A percentile compares a stretch with the other conserved stretches of the same genome.
Conservation (phyloP, 2,797 vertebrate genomes). For the Tarsius wallacei region DNA sequence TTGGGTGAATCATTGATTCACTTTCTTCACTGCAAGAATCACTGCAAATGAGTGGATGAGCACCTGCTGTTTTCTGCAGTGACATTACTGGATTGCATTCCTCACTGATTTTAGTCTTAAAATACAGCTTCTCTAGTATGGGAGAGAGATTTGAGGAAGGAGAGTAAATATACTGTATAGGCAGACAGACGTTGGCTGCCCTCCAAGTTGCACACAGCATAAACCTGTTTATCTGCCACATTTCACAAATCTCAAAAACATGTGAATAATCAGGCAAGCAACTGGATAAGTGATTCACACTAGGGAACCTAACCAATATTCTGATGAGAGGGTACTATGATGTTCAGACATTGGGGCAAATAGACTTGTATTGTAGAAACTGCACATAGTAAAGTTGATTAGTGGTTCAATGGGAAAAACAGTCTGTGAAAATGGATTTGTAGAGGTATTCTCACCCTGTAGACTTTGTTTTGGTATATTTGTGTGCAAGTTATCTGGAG, state of each 20-base stretch:
- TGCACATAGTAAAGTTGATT: constrained; percentile 75
- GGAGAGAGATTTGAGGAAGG: constrained; percentile 75
- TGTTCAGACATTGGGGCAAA: constrained; percentile 72
- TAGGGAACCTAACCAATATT: constrained; percentile 79
- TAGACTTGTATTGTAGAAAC: constrained; percentile 66
- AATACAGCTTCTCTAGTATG: constrained; percentile 82
- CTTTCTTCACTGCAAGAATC: constrained; percentile 84
- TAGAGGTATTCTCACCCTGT: constrained; percentile 39
- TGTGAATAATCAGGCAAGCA: constrained; percentile 83
- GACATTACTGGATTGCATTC: constrained; percentile 82
- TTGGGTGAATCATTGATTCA: constrained; percentile 81
- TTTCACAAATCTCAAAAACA: constrained; percentile 83
- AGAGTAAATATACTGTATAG: constrained; percentile 80
- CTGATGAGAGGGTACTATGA: constrained; percentile 76
- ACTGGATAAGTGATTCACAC: constrained; percentile 84
- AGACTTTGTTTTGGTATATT: constrained; percentile 54
- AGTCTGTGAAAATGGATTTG: constrained; percentile 49
- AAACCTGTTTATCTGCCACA: constrained; percentile 86
- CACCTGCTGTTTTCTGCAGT: constrained; percentile 86
- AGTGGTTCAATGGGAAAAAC: constrained; percentile 72
- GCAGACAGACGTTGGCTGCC: constrained; percentile 83
- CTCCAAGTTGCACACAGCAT: constrained; percentile 84
- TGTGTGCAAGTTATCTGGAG: constrained; percentile 42
- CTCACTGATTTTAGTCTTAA: constrained; percentile 80
- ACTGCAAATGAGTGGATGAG: constrained; percentile 80